A percentile compares a stretch with the other conserved stretches of the same genome.
phyloP scores from a whole-genome alignment of 2,888 invertebrate genomes.

The Lottia scabra region DNA sequence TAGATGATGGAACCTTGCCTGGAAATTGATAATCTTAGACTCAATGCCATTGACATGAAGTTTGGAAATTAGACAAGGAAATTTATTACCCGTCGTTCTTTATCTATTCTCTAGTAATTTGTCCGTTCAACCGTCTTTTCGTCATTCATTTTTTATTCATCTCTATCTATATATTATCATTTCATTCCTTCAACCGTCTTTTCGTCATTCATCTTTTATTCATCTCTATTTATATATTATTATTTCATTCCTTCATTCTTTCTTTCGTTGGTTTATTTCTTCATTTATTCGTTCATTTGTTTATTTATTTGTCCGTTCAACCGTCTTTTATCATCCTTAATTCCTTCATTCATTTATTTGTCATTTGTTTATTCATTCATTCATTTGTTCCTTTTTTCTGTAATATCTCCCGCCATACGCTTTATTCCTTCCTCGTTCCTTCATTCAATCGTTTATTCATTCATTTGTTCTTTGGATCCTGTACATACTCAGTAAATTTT shows the following conservation, averaged over 20 bases:
- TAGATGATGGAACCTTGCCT: too few species aligned
- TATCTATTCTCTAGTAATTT: constrained; percentile 11
- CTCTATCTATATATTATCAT: constrained; percentile 6
- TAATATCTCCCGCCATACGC: too few species aligned
- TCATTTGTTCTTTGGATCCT: background rate
- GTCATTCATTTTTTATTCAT: constrained; percentile 6
- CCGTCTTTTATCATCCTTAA: background rate
- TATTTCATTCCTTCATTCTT: background rate
- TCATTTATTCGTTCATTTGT: background rate
- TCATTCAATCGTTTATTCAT: background rate
- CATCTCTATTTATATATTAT: background rate
- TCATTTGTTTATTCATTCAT: background rate
- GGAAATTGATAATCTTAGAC: too few species aligned
- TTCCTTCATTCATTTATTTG: background rate
- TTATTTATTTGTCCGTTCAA: background rate
- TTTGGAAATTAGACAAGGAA: background rate
- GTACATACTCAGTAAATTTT: too few species aligned
- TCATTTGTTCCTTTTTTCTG: background rate
- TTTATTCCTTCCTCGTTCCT: too few species aligned
- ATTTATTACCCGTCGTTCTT: background rate
- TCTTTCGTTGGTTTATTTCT: background rate
- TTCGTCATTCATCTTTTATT: background rate
- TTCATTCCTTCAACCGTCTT: constrained; percentile 10
- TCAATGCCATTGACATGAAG: background rate
- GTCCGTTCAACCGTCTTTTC: constrained; percentile 2